phyloP scores from a whole-genome alignment of 1,140 invertebrate species.

The Coelopa frigida region DNA sequence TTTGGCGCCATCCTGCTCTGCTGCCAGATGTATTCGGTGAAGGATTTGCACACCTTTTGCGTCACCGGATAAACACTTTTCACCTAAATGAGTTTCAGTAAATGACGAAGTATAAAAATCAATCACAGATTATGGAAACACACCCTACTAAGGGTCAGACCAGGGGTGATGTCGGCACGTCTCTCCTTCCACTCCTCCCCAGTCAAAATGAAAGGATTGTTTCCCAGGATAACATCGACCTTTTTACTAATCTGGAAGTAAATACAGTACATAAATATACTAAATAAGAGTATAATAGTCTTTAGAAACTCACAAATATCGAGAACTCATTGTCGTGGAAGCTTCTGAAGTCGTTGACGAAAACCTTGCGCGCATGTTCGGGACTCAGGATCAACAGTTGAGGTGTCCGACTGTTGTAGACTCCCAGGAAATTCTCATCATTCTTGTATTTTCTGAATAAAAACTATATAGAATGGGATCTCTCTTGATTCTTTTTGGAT shows the following conservation, averaged over 20 bases:
- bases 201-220: slow-evolving; percentile 46
- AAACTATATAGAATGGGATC: neutral
- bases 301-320: slow-evolving; percentile 6
- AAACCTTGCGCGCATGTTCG: slow-evolving; percentile 46
- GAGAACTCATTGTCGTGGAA: slow-evolving; percentile 42
- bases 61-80: slow-evolving; percentile 27
- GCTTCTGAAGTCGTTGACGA: slow-evolving; percentile 47
- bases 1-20: neutral
- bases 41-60: slow-evolving; percentile 23
- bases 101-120: neutral
- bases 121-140: neutral
- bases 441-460: slow-evolving; percentile 25
- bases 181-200: slow-evolving; percentile 51
- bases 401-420: slow-evolving; percentile 23
- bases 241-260: too few species aligned
- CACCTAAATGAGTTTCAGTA: slow-evolving; percentile 30
- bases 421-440: slow-evolving; percentile 31
- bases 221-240: too few species aligned
- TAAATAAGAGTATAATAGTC: slow-evolving; percentile 24
- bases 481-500: too few species aligned
- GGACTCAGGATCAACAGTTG: slow-evolving; percentile 47
- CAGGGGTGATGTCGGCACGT: slow-evolving; percentile 48
- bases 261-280: neutral
- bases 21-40: slow-evolving; percentile 19
- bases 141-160: slow-evolving; percentile 51